Base-by-base conservation (phyloP, 2,113 vertebrate species). In the Xiphophorus couchianus region DNA sequence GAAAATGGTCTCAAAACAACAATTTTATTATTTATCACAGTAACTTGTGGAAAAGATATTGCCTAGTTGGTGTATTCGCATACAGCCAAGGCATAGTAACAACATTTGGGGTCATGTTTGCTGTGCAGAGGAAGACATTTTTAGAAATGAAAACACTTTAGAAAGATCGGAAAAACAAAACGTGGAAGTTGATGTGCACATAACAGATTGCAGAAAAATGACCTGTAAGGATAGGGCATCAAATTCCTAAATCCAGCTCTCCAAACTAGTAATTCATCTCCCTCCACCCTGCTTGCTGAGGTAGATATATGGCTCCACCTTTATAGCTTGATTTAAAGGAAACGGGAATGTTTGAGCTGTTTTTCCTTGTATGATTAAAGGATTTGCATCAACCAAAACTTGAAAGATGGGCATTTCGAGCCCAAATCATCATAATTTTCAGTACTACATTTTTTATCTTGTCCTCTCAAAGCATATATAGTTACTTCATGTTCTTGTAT, bases 331-430 rank as follows among this genome's bases (percentile, higher is more conserved):
- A 80, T 84, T 74, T 82, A 69, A 86, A 64, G 74, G 82, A 88
- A 87, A 87, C 86, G 84, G 15, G 65, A 30, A 31, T 86, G 86
- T 87, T 86, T 37, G 79, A 12, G 51, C 62, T 79, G 5, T 83
- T 66, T 28, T 68, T 77, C 14, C 29, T 17, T 79, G 31, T 44
- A 14, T 69, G 66, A 74, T 42, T 44, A 60, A 72, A 44, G 15
- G 33, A 76, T 84, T 64, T 69, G 71, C 25, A 37, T 68, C 48
- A 27, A 66, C 62, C 68, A 62, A 78, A 68, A 75, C 42, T 48
- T 33, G 0, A 8, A 79, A 35, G 48, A 74, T 25, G 11, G 8
- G 8, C 14, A 31, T 48, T 63, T 77, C 13, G 51, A 19, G 1
- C 48, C 51, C 27, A 29, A 17, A 22, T 85, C 78, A 69, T 74